Base-by-base conservation (phyloP, 1,140 invertebrate species). In the Drosophila setifemur region DNA sequence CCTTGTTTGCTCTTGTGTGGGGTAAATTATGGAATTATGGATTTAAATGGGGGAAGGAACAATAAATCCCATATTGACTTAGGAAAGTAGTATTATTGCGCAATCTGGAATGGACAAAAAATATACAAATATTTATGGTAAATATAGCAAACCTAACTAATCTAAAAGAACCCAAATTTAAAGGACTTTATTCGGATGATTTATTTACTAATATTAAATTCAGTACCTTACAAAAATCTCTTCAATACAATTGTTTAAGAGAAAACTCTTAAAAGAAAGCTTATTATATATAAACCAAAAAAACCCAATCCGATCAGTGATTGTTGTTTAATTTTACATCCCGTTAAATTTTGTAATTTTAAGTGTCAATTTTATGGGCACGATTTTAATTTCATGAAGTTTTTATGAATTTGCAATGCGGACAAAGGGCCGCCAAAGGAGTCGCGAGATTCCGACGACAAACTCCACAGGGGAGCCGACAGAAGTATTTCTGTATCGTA, bases 341-440 rank as follows among this genome's bases (percentile, higher is more conserved):
- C 29, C 29, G n/a, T 53, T 42, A 16, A 61, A 48, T 55, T 48
- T 70, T 7, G 7, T 5, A 45, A 50, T 53, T 70, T 70, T 55
- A 73, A 47, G 44, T 67, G 69, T 25, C 69, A 79, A 45, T 74
- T 86, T 83, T 61, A 83, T 54, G 75, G 49, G 19, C 57, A 29
- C 47, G 25, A 50, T 19, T 74, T 54, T 81, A 83, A 75, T 85
- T 86, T 83, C 78, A 0, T 39, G 35, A 40, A 68, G 63, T 63
- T 76, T 82, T 45, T 43, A 29, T 18, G 18, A 23, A 19, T 45
- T 44, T 35, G 12, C 44, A 45, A 55, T 49, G 47, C 55, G 44
- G 16, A 79, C 64, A 79, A 79, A 58, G 66, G 50, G 37, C 49
- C 47, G 72, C 39, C 42, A 31, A 42, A 73, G 47, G 47, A 57